phyloP scores from a whole-genome alignment of 2,888 invertebrate species.

The Ischnus inquisitorius region DNA sequence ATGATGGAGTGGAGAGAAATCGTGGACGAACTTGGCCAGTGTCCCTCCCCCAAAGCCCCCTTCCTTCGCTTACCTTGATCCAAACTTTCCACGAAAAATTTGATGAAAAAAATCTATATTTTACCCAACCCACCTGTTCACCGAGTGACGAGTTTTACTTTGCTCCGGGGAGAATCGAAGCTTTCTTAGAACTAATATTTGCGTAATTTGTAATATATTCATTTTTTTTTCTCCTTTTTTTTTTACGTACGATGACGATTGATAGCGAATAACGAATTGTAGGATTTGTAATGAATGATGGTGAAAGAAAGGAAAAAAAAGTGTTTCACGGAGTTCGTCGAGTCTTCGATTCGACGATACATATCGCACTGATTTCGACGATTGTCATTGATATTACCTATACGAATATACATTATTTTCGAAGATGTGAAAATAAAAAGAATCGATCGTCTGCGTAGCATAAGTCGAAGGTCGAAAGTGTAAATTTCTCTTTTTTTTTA shows the following conservation, averaged over 20 bases:
- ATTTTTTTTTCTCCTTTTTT: conserved; percentile 14
- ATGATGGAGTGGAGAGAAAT: conserved; percentile 27
- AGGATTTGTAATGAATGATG: conserved; percentile 32
- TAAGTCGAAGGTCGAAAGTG: conserved; percentile 13
- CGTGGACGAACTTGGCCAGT: conserved; percentile 72
- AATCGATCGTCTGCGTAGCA: conserved; percentile 14
- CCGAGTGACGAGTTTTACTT: conserved; percentile 74
- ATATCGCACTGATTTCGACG: conserved; percentile 5
- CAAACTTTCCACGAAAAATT: neutral
- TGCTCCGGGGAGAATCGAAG: conserved; percentile 72
- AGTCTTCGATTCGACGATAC: conserved; percentile 26
- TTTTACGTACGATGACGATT: conserved; percentile 16
- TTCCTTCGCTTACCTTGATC: neutral
- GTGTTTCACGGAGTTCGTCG: conserved; percentile 31
- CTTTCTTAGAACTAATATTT: conserved; percentile 66
- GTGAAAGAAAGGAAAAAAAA: neutral
- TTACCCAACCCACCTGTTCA: conserved; percentile 65
- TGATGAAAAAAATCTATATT: conserved; percentile 19
- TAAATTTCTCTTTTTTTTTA: conserved; percentile 18
- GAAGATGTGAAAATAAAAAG: conserved; percentile 4
- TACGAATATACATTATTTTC: neutral
- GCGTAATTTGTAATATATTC: conserved; percentile 69
- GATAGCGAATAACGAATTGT: conserved; percentile 32
- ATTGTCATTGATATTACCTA: conserved; percentile 19
- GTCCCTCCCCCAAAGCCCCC: conserved; percentile 55